Evolutionary conservation across 2,797 vertebrate genomes (phyloP).

Genomic region (Geotria australis): DNA sequence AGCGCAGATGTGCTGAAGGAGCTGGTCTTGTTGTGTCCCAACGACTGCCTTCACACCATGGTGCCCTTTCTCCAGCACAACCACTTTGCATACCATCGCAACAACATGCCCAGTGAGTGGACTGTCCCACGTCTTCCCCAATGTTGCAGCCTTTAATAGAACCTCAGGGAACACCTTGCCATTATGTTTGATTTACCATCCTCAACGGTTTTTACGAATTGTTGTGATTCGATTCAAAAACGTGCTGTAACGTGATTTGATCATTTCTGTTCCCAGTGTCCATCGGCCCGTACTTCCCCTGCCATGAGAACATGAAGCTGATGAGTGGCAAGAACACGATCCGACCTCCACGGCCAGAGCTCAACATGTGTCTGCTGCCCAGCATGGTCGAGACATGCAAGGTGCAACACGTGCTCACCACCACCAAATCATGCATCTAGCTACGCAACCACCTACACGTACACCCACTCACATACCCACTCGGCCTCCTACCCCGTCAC

Average conservation of each 20-base stretch:
- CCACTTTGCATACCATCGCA: conserved; percentile 96
- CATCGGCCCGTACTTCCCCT: conserved; percentile 86
- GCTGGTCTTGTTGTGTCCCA: conserved; percentile 78
- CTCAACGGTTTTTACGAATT: conserved; percentile 2
- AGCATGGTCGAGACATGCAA: conserved; percentile 97
- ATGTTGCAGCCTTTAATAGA: conserved; percentile 5
- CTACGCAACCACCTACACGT: too few species aligned
- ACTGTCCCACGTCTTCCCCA: conserved; percentile 7
- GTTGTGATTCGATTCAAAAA: conserved; percentile 3
- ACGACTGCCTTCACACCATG: conserved; percentile 92
- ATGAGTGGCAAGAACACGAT: conserved; percentile 97
- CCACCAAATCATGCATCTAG: too few species aligned
- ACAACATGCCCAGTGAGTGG: conserved; percentile 87
- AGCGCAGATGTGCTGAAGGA: conserved; percentile 76
- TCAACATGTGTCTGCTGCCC: conserved; percentile 97
- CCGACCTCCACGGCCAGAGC: conserved; percentile 69
- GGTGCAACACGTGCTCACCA: conserved; percentile 13
- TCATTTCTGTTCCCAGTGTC: conserved; percentile 34
- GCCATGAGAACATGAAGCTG: conserved; percentile 94
- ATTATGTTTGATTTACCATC: background rate
- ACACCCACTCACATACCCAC: too few species aligned
- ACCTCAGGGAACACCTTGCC: conserved; percentile 3
- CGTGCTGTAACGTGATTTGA: too few species aligned
- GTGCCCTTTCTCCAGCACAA: conserved; percentile 97
- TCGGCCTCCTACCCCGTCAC: too few species aligned